Evolutionary conservation across 2,888 invertebrate species (phyloP).

Genomic region (Drosophila sordidula): DNA sequence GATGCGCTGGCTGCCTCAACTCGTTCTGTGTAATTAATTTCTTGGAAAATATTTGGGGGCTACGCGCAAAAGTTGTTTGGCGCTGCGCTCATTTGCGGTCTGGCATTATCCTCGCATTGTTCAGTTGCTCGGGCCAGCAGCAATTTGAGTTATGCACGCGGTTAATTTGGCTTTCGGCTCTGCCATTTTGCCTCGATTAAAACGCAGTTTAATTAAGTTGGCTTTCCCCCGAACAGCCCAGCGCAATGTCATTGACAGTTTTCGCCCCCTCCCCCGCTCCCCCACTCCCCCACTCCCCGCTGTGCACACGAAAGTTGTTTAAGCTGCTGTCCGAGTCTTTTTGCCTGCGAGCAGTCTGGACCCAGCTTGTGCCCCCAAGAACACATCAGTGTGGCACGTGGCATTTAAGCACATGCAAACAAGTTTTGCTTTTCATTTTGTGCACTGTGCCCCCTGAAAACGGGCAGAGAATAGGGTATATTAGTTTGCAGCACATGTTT

Average conservation of each 20-base stretch:
- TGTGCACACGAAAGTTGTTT: not conserved
- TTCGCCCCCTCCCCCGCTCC: not conserved
- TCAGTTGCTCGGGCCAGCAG: constrained; percentile 20
- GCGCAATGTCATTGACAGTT: constrained; percentile 38
- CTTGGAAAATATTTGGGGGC: constrained; percentile 64
- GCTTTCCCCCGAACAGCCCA: constrained; percentile 3
- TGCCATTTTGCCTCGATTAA: constrained; percentile 26
- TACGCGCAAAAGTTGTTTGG: constrained; percentile 30
- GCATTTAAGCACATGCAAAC: constrained; percentile 39
- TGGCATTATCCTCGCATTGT: constrained; percentile 41
- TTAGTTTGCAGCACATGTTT: too few relatives aligned
- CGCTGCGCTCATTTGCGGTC: constrained; percentile 46
- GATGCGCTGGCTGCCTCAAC: constrained; percentile 1
- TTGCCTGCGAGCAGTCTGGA: constrained; percentile 6
- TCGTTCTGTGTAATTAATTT: constrained; percentile 71
- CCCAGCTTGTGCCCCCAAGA: constrained; percentile 14
- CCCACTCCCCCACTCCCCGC: not conserved
- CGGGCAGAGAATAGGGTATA: too few relatives aligned
- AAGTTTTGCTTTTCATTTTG: constrained; percentile 16
- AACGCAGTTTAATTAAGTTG: constrained; percentile 66
- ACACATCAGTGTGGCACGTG: constrained; percentile 48
- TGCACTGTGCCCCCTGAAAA: not conserved
- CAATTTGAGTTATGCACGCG: constrained; percentile 69
- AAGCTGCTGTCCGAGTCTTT: constrained; percentile 45
- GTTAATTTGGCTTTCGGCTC: constrained; percentile 46